phyloP scores from a whole-genome alignment of 2,113 vertebrate genomes.

The Pachycephala philippinensis region DNA sequence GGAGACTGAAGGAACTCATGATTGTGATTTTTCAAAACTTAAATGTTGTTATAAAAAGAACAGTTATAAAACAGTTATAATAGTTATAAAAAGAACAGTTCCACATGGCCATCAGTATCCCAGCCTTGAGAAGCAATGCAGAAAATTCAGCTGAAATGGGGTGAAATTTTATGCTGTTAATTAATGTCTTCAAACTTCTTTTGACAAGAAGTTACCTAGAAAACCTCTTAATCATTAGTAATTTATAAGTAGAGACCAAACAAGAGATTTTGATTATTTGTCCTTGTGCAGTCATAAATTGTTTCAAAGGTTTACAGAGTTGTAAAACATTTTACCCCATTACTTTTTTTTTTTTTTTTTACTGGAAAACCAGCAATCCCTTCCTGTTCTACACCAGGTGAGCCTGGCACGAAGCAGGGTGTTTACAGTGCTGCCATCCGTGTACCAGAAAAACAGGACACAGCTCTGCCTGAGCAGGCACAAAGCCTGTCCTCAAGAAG shows the following conservation, averaged over 20 bases:
- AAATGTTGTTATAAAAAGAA: not conserved
- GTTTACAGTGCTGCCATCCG: not conserved
- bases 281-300: not conserved
- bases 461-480: not conserved
- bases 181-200: not conserved
- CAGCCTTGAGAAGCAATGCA: not conserved
- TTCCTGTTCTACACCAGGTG: fast-evolving
- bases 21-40: not conserved
- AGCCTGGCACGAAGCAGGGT: not conserved
- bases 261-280: not conserved
- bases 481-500: not conserved
- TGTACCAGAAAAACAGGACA: no score
- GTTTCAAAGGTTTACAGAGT: not conserved
- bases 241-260: not conserved
- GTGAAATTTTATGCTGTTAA: not conserved
- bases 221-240: not conserved
- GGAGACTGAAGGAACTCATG: not conserved
- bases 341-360: not conserved
- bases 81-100: not conserved
- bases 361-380: not conserved
- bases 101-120: not conserved
- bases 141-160: not conserved
- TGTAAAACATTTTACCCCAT: not conserved
- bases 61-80: not conserved
- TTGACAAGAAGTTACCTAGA: not conserved